Base-by-base conservation (phyloP, 2,888 invertebrate genomes). In the Apamea epomidion region DNA sequence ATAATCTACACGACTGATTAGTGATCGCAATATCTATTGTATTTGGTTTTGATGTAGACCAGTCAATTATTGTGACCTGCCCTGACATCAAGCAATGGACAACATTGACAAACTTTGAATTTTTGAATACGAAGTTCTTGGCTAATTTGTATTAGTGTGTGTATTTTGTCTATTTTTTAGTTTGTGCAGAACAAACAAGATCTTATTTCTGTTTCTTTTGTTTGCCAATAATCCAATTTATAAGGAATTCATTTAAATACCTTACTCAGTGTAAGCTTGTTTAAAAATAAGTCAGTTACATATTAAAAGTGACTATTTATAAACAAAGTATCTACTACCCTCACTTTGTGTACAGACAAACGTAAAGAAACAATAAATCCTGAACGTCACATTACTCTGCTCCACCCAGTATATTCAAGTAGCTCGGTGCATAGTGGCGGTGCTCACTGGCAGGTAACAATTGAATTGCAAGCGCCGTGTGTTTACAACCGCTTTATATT, bases 401-500 rank as follows among this genome's bases (percentile, higher is more conserved):
- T 21, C n/a, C 45, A 29, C 6, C 29, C 6, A 16, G 37, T 54
- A 25, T 37, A n/a, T 37, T 48, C 25, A 25, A 74, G 78, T 18
- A 64, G 85, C 54, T 2, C n/a, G 16, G 32, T 12, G 48, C 32
- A 21, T 0, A 32, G 51, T 32, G 60, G 25, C 76, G 12, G 64
- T 29, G 65, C 74, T 65, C 67, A 68, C 64, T 74, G 76, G 51
- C 89, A 89, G 89, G 89, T 89, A 89, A 85, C 85, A 89, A 88
- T 87, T 89, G 88, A 85, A 81, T 82, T 70, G 82, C 83, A 79
- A 78, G 81, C 86, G 76, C 80, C 81, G 87, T 74, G 64, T 79
- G 87, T 84, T 88, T 90, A 89, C 90, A 75, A 78, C 89, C 82
- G 74, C 78, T 87, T 88, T 90, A 85, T 89, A 84, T 84, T 78